A percentile compares a stretch with the other conserved stretches of the same genome.
phyloP scores from a whole-genome alignment of 2,797 vertebrate species.

The Sebastes nivosus region DNA sequence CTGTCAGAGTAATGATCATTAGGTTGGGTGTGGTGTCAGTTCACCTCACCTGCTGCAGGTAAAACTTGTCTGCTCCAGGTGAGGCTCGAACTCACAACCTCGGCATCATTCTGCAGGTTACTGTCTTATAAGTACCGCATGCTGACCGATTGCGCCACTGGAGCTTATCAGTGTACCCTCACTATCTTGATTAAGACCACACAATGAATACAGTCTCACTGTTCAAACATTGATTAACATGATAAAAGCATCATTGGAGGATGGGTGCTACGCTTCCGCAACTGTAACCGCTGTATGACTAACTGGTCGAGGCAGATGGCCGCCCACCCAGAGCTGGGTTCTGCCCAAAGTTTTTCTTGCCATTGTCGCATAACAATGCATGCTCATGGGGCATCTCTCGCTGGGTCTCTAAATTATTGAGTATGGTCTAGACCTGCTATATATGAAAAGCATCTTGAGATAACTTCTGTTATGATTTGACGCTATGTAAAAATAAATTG shows the following conservation, averaged over 20 bases:
- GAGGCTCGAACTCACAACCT: background rate
- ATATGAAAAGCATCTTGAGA: no score
- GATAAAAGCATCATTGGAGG: background rate
- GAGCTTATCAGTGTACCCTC: background rate
- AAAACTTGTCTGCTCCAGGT: background rate
- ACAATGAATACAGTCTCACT: background rate
- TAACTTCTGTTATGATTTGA: no score
- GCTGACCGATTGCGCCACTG: constrained; percentile 39
- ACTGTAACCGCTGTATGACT: no score
- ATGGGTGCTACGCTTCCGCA: no score
- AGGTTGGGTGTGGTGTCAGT: background rate
- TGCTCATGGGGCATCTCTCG: no score
- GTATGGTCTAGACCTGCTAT: no score
- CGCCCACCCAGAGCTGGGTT: no score
- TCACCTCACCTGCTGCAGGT: background rate
- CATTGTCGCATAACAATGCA: no score
- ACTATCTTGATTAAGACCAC: background rate
- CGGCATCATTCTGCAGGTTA: background rate
- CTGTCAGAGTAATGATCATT: background rate
- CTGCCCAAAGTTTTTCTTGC: no score
- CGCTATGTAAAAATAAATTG: no score
- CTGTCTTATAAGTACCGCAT: constrained; percentile 23
- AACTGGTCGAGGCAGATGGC: no score
- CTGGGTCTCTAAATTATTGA: no score
- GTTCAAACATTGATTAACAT: background rate